These are phyloP conservation scores for Neuroterus valhalla DNA, from an alignment of 1,140 invertebrate species.

Conservation along the genomic window DNA sequence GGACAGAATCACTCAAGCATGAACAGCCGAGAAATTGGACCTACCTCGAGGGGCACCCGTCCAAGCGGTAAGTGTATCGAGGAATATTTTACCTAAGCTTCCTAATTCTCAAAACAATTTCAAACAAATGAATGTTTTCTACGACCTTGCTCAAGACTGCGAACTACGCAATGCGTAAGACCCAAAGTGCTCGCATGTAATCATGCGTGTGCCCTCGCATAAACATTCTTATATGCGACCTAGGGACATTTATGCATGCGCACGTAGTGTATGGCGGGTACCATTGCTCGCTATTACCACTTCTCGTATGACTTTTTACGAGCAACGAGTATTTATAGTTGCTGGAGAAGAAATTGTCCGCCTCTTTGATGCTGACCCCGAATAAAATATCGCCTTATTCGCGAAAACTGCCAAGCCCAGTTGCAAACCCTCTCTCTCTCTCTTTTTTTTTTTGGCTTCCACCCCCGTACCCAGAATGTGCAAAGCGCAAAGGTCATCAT, in stretches of 20 bases:
- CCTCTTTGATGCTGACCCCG: slow-evolving; percentile 24
- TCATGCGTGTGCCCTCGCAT: slow-evolving; percentile 16
- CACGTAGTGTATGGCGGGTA: slow-evolving; percentile 24
- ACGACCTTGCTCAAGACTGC: neutral
- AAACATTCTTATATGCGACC: slow-evolving; percentile 23
- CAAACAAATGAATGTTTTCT: too few species aligned
- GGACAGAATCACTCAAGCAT: too few species aligned
- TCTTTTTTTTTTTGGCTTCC: neutral
- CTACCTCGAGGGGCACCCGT: too few species aligned
- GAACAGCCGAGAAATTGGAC: too few species aligned
- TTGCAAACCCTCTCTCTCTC: neutral
- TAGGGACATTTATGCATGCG: slow-evolving; percentile 20
- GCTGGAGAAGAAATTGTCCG: slow-evolving; percentile 24
- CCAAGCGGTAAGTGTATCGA: too few species aligned
- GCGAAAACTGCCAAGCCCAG: neutral
- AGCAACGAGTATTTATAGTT: slow-evolving; percentile 14
- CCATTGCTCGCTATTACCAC: slow-evolving; percentile 24
- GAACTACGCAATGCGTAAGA: neutral
- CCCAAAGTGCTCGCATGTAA: neutral
- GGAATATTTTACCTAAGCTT: too few species aligned
- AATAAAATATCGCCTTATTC: slow-evolving; percentile 8
- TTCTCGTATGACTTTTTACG: slow-evolving; percentile 27
- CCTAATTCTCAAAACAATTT: too few species aligned
- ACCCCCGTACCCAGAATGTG: neutral
- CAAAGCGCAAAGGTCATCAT: slow-evolving; percentile 13